phyloP scores from a whole-genome alignment of 2,113 vertebrate genomes.

The Hippocampus abdominalis region DNA sequence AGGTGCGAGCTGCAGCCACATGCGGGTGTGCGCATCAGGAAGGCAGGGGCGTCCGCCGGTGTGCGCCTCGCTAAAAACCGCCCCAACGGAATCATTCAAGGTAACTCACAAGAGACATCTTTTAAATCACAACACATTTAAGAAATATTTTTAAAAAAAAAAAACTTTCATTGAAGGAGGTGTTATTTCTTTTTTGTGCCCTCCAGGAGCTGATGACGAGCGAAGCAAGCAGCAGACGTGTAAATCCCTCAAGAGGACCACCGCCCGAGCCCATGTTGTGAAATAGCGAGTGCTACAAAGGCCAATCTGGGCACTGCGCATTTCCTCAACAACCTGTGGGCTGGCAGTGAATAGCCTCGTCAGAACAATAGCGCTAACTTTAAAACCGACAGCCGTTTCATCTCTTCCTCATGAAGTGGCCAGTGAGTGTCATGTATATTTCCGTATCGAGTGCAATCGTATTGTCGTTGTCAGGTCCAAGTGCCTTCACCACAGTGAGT shows the following conservation, averaged over 20 bases:
- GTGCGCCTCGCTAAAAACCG: conserved; percentile 8
- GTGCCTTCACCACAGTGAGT: conserved; percentile 46
- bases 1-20: conserved; percentile 67
- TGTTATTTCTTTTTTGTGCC: not conserved
- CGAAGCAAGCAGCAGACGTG: conserved; percentile 33
- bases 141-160: no score
- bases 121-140: no score
- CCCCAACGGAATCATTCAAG: not conserved
- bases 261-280: conserved; percentile 48
- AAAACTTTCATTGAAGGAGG: no score
- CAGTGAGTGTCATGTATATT: not conserved
- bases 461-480: conserved; percentile 21
- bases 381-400: not conserved
- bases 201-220: conserved; percentile 45
- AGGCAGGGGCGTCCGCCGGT: conserved; percentile 26
- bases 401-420: not conserved
- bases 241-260: conserved; percentile 45
- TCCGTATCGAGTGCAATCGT: conserved; percentile 7
- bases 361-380: not conserved
- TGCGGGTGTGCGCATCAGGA: conserved; percentile 63
- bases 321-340: not conserved
- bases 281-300: conserved; percentile 49
- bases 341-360: not conserved
- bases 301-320: conserved; percentile 47
- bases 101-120: not conserved